Percentiles rank a stretch among this genome's conserved stretches.
Evolutionary conservation across 2,113 vertebrate species (phyloP).

Genomic region (Percina caprodes): DNA sequence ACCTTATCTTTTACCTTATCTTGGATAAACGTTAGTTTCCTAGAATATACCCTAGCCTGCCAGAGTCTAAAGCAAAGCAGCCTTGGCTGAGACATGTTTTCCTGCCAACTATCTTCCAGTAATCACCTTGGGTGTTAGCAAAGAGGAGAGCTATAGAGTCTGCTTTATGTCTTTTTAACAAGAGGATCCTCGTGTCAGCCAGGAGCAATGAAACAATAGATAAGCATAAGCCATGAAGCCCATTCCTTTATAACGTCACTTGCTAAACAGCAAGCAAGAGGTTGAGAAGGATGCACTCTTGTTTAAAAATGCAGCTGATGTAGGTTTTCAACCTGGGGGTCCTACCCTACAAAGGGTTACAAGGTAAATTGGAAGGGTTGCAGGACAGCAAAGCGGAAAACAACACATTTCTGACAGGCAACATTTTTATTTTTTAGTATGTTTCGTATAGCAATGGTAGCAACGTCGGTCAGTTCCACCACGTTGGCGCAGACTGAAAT

Average conservation of each 20-base stretch:
- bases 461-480: neutral
- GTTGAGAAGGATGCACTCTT: neutral
- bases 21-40: conserved; percentile 11
- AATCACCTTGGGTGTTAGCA: conserved; percentile 62
- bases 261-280: neutral
- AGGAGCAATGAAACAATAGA: conserved; percentile 24
- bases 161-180: conserved; percentile 52
- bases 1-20: conserved; percentile 28
- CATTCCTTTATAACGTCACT: conserved; percentile 51
- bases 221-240: conserved; percentile 36
- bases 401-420: no score
- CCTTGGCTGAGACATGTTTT: conserved; percentile 51
- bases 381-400: neutral
- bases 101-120: conserved; percentile 44
- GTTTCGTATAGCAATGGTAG: no score
- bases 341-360: neutral
- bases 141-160: conserved; percentile 36
- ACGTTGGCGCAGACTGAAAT: neutral
- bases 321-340: neutral
- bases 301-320: neutral
- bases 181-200: conserved; percentile 57
- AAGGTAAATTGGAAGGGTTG: neutral
- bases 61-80: conserved; percentile 50
- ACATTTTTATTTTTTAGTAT: no score
- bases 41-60: conserved; percentile 7